These are phyloP conservation scores for Apostichopus leukothele DNA, from an alignment of 53 echinoderm and acorn worm species.

Conservation along the genomic window DNA sequence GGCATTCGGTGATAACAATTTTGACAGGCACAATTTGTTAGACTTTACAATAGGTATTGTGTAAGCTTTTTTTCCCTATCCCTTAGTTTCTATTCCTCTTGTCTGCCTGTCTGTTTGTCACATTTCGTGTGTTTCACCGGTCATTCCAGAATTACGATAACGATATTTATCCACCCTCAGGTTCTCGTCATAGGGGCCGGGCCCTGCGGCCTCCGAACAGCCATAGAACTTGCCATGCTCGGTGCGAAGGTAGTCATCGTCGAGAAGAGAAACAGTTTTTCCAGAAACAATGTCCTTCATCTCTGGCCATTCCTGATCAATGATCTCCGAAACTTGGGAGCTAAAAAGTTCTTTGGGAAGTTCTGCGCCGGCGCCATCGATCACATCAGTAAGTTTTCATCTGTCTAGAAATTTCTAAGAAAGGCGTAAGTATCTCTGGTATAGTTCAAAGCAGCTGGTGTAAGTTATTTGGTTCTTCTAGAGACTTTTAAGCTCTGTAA, in stretches of 20 bases:
- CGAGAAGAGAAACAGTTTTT: conserved; percentile 85
- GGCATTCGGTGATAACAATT: too few species aligned
- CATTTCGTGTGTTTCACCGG: background rate
- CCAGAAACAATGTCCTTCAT: conserved; percentile 93
- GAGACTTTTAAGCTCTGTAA: too few species aligned
- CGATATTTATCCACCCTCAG: conserved; percentile 22
- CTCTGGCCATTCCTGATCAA: conserved; percentile 97
- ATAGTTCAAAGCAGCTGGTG: too few species aligned
- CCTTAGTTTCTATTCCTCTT: too few species aligned
- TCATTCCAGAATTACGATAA: background rate
- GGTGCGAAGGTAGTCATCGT: conserved; percentile 85
- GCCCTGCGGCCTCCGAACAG: conserved; percentile 85
- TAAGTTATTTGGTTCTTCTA: too few species aligned
- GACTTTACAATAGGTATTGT: too few species aligned
- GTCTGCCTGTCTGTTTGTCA: too few species aligned
- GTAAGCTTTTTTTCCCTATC: too few species aligned
- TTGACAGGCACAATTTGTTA: too few species aligned
- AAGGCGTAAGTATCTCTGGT: too few species aligned
- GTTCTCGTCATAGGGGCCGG: conserved; percentile 89
- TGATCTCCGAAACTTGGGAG: conserved; percentile 82
- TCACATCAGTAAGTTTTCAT: conserved; percentile 85
- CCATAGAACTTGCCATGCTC: conserved; percentile 91
- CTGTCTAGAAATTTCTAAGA: too few species aligned
- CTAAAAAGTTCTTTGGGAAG: conserved; percentile 97
- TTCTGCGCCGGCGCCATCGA: conserved; percentile 93